phyloP scores from a whole-genome alignment of 2,113 vertebrate species.

The Crypturellus undulatus region DNA sequence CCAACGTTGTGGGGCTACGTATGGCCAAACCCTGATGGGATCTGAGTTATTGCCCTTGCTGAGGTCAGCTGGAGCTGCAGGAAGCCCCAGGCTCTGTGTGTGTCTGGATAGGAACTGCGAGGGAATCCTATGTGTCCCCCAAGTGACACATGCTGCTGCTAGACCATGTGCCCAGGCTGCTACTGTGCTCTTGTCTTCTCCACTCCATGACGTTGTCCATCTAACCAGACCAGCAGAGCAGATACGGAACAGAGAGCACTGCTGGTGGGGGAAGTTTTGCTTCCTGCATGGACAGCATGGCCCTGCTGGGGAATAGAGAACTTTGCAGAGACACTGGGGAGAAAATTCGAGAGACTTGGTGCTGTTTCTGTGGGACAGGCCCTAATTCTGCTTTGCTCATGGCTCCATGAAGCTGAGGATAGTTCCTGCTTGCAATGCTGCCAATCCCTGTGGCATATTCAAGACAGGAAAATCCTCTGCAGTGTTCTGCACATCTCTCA shows the following conservation, averaged over 20 bases:
- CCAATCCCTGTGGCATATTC: not conserved
- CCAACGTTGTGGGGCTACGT: not conserved
- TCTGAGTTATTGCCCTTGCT: not conserved
- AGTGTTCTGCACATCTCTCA: not conserved
- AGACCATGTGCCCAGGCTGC: rapidly evolving
- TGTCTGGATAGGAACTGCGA: not conserved
- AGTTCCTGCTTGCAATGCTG: not conserved
- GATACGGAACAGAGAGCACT: not conserved
- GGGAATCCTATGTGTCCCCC: not conserved
- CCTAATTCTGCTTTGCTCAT: not conserved
- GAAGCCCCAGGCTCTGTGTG: not conserved
- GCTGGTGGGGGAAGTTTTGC: not conserved
- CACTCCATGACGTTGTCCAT: not conserved
- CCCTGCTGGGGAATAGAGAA: not conserved
- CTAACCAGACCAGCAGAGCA: not conserved
- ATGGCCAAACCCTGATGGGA: not conserved
- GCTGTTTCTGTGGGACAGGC: not conserved
- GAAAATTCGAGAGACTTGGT: not conserved
- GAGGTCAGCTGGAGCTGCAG: not conserved
- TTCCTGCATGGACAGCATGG: not conserved
- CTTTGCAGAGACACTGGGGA: not conserved
- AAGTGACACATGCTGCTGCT: not conserved
- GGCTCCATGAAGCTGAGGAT: not conserved
- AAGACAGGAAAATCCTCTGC: not conserved
- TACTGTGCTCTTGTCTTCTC: not conserved